A percentile compares a stretch with the other conserved stretches of the same genome.
phyloP scores from a whole-genome alignment of 2,113 vertebrate species.

The Seriola aureovittata region DNA sequence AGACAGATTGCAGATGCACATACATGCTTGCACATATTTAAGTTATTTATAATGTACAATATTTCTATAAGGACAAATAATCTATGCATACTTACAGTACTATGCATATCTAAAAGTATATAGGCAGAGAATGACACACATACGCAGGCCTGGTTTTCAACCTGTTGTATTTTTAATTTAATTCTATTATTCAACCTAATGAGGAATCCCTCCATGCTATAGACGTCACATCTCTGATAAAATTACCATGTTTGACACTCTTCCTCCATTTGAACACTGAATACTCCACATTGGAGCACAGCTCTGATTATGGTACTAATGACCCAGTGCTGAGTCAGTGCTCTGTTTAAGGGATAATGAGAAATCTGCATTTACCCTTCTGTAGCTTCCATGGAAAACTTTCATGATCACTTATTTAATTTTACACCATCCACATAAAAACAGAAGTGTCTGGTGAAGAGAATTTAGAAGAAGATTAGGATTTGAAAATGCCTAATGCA shows the following conservation, averaged over 20 bases:
- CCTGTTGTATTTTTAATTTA: slow-evolving; percentile 11
- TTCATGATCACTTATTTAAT: background rate
- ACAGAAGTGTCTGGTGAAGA: background rate
- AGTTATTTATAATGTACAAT: background rate
- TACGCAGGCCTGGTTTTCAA: background rate
- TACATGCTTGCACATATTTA: background rate
- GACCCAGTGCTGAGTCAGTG: background rate
- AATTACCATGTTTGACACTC: background rate
- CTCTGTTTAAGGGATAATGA: slow-evolving; percentile 1
- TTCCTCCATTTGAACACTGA: background rate
- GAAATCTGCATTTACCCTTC: background rate
- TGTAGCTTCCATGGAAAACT: background rate
- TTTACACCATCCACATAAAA: background rate
- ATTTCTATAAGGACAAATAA: background rate
- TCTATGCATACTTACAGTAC: background rate
- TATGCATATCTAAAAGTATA: background rate
- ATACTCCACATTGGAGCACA: background rate
- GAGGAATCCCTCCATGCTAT: background rate
- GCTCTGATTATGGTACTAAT: background rate
- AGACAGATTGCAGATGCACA: background rate
- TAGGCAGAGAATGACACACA: background rate
- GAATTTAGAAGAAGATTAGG: background rate
- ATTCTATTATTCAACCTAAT: background rate
- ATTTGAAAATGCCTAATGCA: background rate
- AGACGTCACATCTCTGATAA: background rate